phyloP scores from a whole-genome alignment of 2,113 vertebrate species.

The Leptosomus discolor region DNA sequence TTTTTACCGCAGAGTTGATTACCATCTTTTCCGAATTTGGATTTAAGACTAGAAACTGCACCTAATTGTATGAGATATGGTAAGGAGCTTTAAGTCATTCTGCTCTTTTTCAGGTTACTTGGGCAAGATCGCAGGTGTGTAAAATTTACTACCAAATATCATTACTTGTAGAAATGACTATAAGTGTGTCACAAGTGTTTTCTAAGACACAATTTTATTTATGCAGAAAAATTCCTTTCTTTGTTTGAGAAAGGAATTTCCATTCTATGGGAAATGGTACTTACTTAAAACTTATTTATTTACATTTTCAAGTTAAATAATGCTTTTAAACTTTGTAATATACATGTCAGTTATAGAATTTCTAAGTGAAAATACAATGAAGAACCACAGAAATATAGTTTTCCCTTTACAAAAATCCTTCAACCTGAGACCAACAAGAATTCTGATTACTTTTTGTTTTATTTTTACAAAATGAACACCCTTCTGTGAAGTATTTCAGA shows the following conservation, averaged over 20 bases:
- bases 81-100: background rate
- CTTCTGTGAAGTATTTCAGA: background rate
- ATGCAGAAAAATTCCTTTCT: background rate
- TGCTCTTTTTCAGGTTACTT: background rate
- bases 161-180: background rate
- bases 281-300: background rate
- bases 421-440: background rate
- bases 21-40: background rate
- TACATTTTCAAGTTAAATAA: background rate
- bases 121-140: background rate
- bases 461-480: background rate
- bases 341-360: background rate
- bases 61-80: background rate
- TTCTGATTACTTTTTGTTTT: background rate
- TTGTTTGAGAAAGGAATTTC: background rate
- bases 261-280: background rate
- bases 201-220: background rate
- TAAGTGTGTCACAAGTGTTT: background rate
- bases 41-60: background rate
- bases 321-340: background rate
- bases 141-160: background rate
- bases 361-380: background rate
- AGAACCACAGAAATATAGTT: background rate
- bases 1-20: background rate
- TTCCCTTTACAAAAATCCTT: background rate